Conservation (phyloP, 2,888 invertebrate species). For the Acrobeloides nanus region DNA sequence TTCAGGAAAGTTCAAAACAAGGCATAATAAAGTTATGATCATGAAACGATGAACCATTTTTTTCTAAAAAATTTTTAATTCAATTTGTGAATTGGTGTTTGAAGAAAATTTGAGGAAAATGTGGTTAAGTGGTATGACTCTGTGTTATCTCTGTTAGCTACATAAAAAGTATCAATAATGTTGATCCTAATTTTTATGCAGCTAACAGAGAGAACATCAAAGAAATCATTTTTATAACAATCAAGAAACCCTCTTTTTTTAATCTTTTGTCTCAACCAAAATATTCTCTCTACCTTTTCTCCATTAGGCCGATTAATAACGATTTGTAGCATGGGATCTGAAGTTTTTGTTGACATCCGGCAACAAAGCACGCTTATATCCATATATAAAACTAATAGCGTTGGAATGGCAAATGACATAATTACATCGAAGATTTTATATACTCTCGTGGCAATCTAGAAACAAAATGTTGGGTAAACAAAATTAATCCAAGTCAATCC, state of each 20-base stretch:
- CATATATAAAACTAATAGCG: constrained; percentile 27
- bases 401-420: constrained; percentile 31
- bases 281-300: constrained; percentile 33
- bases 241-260: neutral
- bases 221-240: neutral
- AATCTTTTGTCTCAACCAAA: neutral
- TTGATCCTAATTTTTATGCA: no score
- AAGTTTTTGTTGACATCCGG: constrained; percentile 24
- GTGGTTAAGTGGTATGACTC: no score
- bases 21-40: constrained; percentile 31
- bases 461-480: neutral
- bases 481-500: neutral
- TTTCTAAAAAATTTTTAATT: constrained; percentile 25
- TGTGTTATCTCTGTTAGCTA: no score
- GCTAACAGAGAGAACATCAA: no score
- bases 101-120: no score
- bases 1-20: constrained; percentile 35
- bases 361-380: constrained; percentile 38
- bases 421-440: constrained; percentile 28
- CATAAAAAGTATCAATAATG: neutral
- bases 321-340: constrained; percentile 42
- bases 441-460: constrained; percentile 11
- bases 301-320: constrained; percentile 41
- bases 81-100: constrained; percentile 2
- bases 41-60: constrained; percentile 37